A percentile compares a stretch with the other conserved stretches of the same genome.
Evolutionary conservation across 2,888 invertebrate species (phyloP).

Genomic region (Pollenia angustigena): DNA sequence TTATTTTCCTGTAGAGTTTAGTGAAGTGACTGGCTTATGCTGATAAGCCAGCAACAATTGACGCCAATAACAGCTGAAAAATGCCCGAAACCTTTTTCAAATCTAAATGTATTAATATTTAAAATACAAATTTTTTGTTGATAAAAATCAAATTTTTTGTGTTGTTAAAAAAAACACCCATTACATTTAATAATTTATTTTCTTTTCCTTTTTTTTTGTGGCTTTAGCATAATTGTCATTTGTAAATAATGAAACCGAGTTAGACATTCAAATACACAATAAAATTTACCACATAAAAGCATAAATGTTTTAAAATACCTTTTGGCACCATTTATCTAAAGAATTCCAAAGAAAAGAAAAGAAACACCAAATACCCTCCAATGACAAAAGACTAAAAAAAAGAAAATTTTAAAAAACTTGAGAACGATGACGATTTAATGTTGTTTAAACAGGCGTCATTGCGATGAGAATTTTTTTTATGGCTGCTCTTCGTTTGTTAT

Average conservation of each 20-base stretch:
- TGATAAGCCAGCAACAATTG: too few relatives aligned
- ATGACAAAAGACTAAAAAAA: not conserved
- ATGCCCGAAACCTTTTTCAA: too few relatives aligned
- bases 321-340: constrained; percentile 41
- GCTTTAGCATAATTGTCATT: not conserved
- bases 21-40: too few relatives aligned
- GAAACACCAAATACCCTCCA: not conserved
- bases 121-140: too few relatives aligned
- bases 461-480: constrained; percentile 40
- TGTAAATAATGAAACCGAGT: not conserved
- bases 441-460: constrained; percentile 57
- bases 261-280: not conserved
- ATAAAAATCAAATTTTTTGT: too few relatives aligned
- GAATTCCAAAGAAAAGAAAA: not conserved
- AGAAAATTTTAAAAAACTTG: not conserved
- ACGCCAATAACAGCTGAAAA: too few relatives aligned
- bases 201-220: not conserved
- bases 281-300: not conserved
- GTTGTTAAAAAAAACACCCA: too few relatives aligned
- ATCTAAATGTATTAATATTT: too few relatives aligned
- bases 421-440: constrained; percentile 4
- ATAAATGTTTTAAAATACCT: constrained; percentile 39
- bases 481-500: constrained; percentile 40
- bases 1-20: too few relatives aligned
- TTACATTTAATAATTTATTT: not conserved